Evolutionary conservation across 1,140 invertebrate genomes (phyloP).

Genomic region (Pararge aegeria): DNA sequence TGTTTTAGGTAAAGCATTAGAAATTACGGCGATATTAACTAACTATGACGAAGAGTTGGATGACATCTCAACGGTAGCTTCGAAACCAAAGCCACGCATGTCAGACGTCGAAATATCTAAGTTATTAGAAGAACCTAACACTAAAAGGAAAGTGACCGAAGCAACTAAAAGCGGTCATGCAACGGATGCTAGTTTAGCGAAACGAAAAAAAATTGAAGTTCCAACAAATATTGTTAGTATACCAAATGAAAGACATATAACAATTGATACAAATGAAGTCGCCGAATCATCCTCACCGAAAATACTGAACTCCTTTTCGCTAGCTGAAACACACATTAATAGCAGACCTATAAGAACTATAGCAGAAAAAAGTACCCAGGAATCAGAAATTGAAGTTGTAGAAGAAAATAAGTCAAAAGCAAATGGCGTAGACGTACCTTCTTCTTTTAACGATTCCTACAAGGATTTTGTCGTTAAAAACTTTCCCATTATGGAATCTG

Average conservation of each 20-base stretch:
- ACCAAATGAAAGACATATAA: not conserved
- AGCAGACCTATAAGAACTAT: not conserved
- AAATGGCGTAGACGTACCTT: conserved; percentile 14
- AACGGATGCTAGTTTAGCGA: no score
- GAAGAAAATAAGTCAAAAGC: not conserved
- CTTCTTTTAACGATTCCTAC: conserved; percentile 57
- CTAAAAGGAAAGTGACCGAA: conserved; percentile 13
- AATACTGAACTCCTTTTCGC: conserved; percentile 45
- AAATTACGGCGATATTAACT: conserved; percentile 49
- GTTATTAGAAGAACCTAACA: conserved; percentile 24
- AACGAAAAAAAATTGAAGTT: no score
- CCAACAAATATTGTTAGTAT: not conserved
- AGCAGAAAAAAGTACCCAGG: not conserved
- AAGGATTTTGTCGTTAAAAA: conserved; percentile 54
- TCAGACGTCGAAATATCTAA: conserved; percentile 30
- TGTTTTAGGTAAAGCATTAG: conserved; percentile 41
- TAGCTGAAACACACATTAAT: conserved; percentile 25
- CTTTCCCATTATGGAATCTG: conserved; percentile 27
- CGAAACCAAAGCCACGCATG: not conserved
- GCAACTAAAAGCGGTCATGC: not conserved
- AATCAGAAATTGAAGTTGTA: not conserved
- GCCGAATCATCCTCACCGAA: conserved; percentile 18
- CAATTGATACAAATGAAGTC: not conserved
- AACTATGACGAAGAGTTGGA: conserved; percentile 32
- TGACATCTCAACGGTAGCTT: conserved; percentile 14